Evolutionary conservation across 2,888 invertebrate genomes (phyloP), one percentile per base, ranked within the genome.

Genomic region (Platycheirus albimanus): DNA sequence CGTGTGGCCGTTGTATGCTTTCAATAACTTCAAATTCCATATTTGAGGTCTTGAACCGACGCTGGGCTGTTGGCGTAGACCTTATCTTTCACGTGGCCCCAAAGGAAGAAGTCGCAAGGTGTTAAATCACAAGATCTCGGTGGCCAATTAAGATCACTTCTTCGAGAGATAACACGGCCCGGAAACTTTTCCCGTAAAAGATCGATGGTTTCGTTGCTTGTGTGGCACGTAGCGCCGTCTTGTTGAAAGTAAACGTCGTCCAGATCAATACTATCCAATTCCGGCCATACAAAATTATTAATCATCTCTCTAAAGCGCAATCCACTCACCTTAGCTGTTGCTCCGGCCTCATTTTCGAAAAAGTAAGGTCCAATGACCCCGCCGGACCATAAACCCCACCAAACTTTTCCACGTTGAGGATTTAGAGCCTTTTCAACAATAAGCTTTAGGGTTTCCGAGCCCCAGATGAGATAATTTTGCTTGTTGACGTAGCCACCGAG

Each of bases 161-260:
- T 41, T 41, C 38, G 38, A 41, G 38, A 41, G 38, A 41, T 41
- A 41, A 41, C 38, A n/a, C 3, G 0, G 38, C 13, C 38, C 13
- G 38, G 38, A 41, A 13, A 41, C 38, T 41, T 13, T 41, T 41
- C 38, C 38, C n/a, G 38, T n/a, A 41, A 41, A 13, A 41, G 38
- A 41, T 41, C 13, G 38, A 13, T 41, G 13, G 13, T n/a, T 41
- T 41, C 8, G 6, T 36, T 36, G 36, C 36, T 36, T 70, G 58
- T 70, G 70, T 70, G 51, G 61, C 63, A 52, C 33, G 52, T 51
- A 45, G 63, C 63, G 52, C 61, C 52, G 52, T 63, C 43, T 52
- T 63, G 63, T 54, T 36, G 33, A 52, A 61, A 71, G 43, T 17
- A 43, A 43, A 43, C 13, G 7, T 43, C 7, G 13, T 43, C 17